Percentiles rank a stretch among this genome's conserved stretches.
These are phyloP conservation scores for Zaprionus gabonicus DNA, from an alignment of 1,140 invertebrate genomes.

Conservation along the genomic window DNA sequence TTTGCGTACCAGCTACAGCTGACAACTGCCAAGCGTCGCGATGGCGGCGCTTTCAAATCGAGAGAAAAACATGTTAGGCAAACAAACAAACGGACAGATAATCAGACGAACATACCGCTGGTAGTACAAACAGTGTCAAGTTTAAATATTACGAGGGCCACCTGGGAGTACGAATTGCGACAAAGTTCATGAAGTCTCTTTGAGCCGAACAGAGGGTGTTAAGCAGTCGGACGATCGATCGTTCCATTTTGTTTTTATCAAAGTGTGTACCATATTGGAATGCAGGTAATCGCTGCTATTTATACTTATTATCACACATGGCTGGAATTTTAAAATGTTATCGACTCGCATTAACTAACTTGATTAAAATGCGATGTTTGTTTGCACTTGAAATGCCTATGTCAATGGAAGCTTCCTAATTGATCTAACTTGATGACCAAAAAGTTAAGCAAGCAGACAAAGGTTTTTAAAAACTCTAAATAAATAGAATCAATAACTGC, in stretches of 20 bases:
- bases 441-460: background rate
- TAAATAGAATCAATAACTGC: background rate
- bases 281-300: slow-evolving; percentile 21
- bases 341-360: slow-evolving; percentile 11
- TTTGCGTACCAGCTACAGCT: slow-evolving; percentile 22
- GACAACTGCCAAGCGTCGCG: slow-evolving; percentile 56
- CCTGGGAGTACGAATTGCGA: background rate
- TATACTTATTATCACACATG: slow-evolving; percentile 34
- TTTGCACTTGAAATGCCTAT: slow-evolving; percentile 7
- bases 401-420: background rate
- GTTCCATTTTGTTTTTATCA: slow-evolving; percentile 6
- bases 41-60: slow-evolving; percentile 30
- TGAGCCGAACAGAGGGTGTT: background rate
- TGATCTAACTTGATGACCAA: background rate
- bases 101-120: slow-evolving; percentile 16
- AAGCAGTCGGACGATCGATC: background rate
- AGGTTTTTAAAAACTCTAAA: background rate
- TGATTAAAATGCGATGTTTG: slow-evolving; percentile 30
- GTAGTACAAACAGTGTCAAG: slow-evolving; percentile 68
- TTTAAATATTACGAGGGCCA: slow-evolving; percentile 58
- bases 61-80: slow-evolving; percentile 26
- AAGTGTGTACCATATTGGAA: slow-evolving; percentile 5
- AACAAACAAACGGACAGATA: slow-evolving; percentile 3
- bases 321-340: slow-evolving; percentile 32
- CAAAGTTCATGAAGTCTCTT: background rate